phyloP scores from a whole-genome alignment of 2,888 invertebrate genomes.

The Tipula lateralis region DNA sequence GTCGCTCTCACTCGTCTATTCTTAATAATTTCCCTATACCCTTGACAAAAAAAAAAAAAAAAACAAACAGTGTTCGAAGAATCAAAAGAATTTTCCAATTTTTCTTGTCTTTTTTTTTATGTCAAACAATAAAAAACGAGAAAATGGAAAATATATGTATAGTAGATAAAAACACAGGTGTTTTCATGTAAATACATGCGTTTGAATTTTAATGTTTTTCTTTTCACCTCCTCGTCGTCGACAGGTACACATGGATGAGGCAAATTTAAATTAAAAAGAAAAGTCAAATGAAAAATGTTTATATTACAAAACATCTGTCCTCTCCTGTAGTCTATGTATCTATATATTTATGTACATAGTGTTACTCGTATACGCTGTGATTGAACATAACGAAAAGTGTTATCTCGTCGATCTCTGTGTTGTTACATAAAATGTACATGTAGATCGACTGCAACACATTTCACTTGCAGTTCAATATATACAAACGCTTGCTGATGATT shows the following conservation, averaged over 20 bases:
- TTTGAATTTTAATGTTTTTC: slow-evolving; percentile 1
- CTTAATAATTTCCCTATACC: not conserved
- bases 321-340: too few species aligned
- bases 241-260: not conserved
- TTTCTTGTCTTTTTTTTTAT: not conserved
- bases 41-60: not conserved
- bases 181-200: not conserved
- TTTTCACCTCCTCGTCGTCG: not conserved
- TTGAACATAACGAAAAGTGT: not conserved
- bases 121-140: not conserved
- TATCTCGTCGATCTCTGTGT: not conserved
- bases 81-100: not conserved
- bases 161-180: not conserved
- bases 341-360: too few species aligned
- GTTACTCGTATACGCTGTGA: not conserved
- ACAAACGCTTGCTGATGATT: not conserved
- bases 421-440: not conserved
- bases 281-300: not conserved
- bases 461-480: not conserved
- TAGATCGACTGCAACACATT: not conserved
- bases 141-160: not conserved
- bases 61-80: not conserved
- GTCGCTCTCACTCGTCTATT: not conserved
- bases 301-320: slow-evolving; percentile 1
- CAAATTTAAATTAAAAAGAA: not conserved